These are phyloP conservation scores for Luffia ferchaultella DNA, from an alignment of 2,888 invertebrate genomes.

Conservation along the genomic window DNA sequence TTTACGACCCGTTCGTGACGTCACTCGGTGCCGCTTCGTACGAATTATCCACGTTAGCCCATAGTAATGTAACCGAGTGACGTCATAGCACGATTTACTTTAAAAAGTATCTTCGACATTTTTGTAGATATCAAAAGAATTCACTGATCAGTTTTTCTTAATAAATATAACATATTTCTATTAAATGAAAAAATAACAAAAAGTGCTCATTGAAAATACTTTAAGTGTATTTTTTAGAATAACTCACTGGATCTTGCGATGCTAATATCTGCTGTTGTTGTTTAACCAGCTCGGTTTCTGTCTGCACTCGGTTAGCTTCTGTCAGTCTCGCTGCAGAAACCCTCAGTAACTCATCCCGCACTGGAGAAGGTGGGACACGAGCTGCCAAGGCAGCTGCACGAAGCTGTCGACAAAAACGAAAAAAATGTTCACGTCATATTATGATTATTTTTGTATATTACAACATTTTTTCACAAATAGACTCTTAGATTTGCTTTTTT, in stretches of 20 bases:
- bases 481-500: no score
- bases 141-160: no score
- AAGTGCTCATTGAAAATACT: not conserved
- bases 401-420: constrained; percentile 33
- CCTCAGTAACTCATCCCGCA: constrained; percentile 46
- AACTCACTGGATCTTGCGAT: constrained; percentile 43
- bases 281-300: constrained; percentile 63
- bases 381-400: constrained; percentile 47
- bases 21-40: no score
- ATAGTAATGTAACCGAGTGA: no score
- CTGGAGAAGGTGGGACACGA: constrained; percentile 46
- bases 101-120: no score
- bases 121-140: no score
- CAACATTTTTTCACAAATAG: no score
- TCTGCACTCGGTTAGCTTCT: constrained; percentile 63
- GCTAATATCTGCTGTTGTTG: constrained; percentile 69
- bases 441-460: no score
- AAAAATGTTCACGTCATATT: no score
- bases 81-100: no score
- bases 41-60: no score
- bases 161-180: not conserved
- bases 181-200: not conserved
- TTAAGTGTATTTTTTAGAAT: not conserved
- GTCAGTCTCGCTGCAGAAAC: constrained; percentile 61
- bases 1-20: no score